Base-by-base conservation (phyloP, 2,888 invertebrate species). In the Dascillus cervinus region DNA sequence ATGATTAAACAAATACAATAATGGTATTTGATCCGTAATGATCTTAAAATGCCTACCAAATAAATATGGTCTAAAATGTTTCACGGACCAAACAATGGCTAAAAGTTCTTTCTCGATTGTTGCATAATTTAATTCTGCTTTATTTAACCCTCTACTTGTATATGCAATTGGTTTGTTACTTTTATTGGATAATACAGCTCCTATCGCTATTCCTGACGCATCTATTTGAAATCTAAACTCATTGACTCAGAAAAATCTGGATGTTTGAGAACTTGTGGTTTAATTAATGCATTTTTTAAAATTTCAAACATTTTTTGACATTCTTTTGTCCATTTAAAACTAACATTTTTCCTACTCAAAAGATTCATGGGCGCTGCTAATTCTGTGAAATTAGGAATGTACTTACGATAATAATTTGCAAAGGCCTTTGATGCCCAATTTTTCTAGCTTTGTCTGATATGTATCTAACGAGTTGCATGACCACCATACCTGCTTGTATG, bases 1-100 rank as follows among this genome's bases (percentile, higher is more conserved):
- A n/a, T n/a, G n/a, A n/a, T n/a, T n/a, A n/a, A 46, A 49, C 11
- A 52, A 23, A 28, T 49, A 51, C 2, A 46, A 13, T 9, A 52
- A 29, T 0, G 47, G 47, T 28, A 40, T 34, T 28, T 52, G 51
- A 19, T 50, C 48, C 4, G 41, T 41, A 21, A 25, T 37, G 11
- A 47, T 45, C 2, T 22, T 23, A 32, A 49, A 47, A 24, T 43
- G n/a, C n/a, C n/a, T 28, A 25, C 34, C 40, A 35, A 31, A 47
- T 13, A 39, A 30, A 22, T 41, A 43, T 9, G 45, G 36, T 29
- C 41, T n/a, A n/a, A n/a, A n/a, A n/a, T n/a, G n/a, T n/a, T n/a
- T n/a, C n/a, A n/a, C n/a, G n/a, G n/a, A n/a, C 43, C 43, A 47
- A 10, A 29, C 26, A 22, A 50, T 43, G 2, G 49, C 50, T 22